A percentile compares a stretch with the other conserved stretches of the same genome.
Evolutionary conservation across 1,140 invertebrate species (phyloP).

Genomic region (Hycleus phaleratus): DNA sequence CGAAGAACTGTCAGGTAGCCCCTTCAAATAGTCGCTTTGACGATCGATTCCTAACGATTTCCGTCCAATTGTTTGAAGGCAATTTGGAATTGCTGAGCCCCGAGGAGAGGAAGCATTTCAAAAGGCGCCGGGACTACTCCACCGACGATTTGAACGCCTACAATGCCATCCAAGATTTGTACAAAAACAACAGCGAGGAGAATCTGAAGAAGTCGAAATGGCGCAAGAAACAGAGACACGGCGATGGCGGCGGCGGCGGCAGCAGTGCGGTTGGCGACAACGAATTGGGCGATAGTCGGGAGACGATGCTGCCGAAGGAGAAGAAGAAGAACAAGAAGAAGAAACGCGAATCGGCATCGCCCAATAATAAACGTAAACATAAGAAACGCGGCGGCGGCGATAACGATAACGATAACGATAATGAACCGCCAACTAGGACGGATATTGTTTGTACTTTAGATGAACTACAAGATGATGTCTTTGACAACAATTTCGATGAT

Average conservation of each 20-base stretch:
- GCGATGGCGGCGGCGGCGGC: conserved; percentile 33
- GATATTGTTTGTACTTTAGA: conserved; percentile 37
- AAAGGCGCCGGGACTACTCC: conserved; percentile 31
- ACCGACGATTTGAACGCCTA: conserved; percentile 37
- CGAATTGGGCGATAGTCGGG: conserved; percentile 39
- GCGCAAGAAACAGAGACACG: conserved; percentile 32
- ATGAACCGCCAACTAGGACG: conserved; percentile 27
- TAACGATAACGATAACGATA: conserved; percentile 29
- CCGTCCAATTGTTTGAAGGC: conserved; percentile 12
- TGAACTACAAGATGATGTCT: conserved; percentile 40
- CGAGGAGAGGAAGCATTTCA: conserved; percentile 37
- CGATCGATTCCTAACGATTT: no score
- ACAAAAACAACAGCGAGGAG: conserved; percentile 34
- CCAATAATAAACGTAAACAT: conserved; percentile 30
- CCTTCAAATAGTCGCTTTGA: no score
- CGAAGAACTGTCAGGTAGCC: conserved; percentile 36
- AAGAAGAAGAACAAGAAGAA: conserved; percentile 39
- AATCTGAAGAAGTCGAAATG: conserved; percentile 36
- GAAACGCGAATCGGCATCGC: conserved; percentile 32
- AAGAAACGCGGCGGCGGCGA: conserved; percentile 18
- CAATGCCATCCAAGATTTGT: conserved; percentile 36
- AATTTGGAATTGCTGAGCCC: conserved; percentile 39
- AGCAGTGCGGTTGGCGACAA: conserved; percentile 33
- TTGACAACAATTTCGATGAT: conserved; percentile 34
- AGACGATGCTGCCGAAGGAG: conserved; percentile 40